Conservation (phyloP, 2,113 vertebrate genomes). For the Caranx melampygus region DNA sequence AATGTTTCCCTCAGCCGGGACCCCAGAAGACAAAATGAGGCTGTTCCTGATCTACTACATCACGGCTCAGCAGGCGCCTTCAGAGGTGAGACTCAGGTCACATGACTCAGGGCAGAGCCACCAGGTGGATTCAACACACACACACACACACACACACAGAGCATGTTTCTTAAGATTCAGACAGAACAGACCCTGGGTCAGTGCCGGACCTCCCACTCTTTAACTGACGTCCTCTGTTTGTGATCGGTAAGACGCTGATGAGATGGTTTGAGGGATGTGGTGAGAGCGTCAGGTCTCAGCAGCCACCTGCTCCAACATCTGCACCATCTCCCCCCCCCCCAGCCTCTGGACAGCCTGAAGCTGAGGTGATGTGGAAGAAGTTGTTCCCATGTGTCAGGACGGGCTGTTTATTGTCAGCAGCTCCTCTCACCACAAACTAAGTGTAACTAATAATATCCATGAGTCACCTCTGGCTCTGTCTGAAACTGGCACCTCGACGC, state of each 20-base stretch:
- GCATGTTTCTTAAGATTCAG: too few species aligned
- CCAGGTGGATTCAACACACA: background rate
- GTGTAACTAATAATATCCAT: conserved; percentile 17
- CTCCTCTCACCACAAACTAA: background rate
- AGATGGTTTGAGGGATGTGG: too few species aligned
- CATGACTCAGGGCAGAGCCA: too few species aligned
- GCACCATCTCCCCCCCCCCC: too few species aligned
- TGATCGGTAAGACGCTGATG: too few species aligned
- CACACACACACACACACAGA: too few species aligned
- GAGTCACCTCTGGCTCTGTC: background rate
- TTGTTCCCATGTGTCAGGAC: background rate
- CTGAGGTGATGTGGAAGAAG: background rate
- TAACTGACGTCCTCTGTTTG: too few species aligned
- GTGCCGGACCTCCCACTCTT: too few species aligned
- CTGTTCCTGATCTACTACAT: conserved; percentile 99
- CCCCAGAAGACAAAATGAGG: conserved; percentile 98
- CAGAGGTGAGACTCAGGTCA: conserved; percentile 86
- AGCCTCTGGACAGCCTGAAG: too few species aligned
- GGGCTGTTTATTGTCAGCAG: background rate
- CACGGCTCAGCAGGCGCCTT: conserved; percentile 89
- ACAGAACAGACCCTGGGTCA: too few species aligned
- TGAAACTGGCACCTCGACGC: background rate
- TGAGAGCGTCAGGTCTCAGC: too few species aligned
- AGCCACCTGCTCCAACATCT: background rate
- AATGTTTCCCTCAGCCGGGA: conserved; percentile 86